phyloP scores from a whole-genome alignment of 2,113 vertebrate species.

The Ameiurus melas region DNA sequence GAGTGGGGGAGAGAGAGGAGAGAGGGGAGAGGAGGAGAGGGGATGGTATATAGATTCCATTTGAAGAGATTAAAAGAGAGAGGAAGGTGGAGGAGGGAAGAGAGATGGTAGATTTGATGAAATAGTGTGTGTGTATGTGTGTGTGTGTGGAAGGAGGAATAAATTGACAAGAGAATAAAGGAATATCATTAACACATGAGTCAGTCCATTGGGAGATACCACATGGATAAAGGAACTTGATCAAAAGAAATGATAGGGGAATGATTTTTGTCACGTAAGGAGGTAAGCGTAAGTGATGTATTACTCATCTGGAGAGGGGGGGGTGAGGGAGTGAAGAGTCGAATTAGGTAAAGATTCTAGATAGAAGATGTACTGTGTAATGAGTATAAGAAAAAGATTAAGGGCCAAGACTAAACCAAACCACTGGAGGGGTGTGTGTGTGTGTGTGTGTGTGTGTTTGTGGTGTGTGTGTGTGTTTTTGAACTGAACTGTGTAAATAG shows the following conservation, averaged over 20 bases:
- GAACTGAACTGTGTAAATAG: not conserved
- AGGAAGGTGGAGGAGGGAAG: not conserved
- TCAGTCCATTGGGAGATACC: no score
- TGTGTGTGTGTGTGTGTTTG: not conserved
- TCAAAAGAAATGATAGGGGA: no score
- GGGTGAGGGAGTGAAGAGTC: not conserved
- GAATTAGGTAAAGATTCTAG: not conserved
- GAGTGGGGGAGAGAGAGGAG: not conserved
- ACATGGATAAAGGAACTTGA: no score
- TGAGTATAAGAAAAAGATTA: not conserved
- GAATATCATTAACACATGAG: not conserved
- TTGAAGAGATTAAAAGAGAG: not conserved
- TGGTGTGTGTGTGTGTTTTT: no score
- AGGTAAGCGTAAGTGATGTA: no score
- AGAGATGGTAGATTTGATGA: not conserved
- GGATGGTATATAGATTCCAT: not conserved
- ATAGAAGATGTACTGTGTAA: not conserved
- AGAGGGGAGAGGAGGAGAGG: not conserved
- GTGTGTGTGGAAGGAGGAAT: not conserved
- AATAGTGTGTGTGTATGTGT: no score
- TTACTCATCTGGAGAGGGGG: not conserved
- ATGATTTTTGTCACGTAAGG: no score
- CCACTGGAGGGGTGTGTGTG: no score
- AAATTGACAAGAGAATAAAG: no score
- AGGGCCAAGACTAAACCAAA: not conserved